phyloP scores from a whole-genome alignment of 1,140 invertebrate genomes.

The Tribolium madens region DNA sequence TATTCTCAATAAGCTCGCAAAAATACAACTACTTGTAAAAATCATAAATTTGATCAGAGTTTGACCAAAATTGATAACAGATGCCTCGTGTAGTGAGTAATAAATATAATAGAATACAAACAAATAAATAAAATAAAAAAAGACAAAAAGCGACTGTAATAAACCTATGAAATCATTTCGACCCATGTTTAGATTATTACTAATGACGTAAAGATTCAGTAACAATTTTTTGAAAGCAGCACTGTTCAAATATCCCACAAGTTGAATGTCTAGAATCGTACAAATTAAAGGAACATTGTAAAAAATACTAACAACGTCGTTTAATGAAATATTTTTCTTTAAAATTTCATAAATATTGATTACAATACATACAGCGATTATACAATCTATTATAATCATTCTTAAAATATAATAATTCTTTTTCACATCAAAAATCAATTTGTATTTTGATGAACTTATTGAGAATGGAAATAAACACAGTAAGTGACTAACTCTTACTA shows the following conservation, averaged over 20 bases:
- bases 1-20: background rate
- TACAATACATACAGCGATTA: background rate
- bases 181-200: background rate
- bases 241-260: background rate
- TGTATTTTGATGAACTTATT: background rate
- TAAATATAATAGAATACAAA: background rate
- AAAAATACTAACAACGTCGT: conserved; percentile 1
- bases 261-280: background rate
- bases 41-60: conserved; percentile 17
- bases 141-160: background rate
- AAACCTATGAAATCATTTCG: background rate
- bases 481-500: background rate
- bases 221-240: background rate
- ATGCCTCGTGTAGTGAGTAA: background rate
- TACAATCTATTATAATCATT: background rate
- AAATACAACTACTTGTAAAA: background rate
- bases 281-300: background rate
- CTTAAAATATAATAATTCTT: conserved; percentile 1
- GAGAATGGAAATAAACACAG: conserved; percentile 6
- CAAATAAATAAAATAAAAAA: conserved; percentile 6
- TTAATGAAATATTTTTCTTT: background rate
- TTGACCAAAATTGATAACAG: background rate
- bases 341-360: background rate
- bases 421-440: background rate
- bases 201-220: background rate